Percentiles rank a stretch among this genome's conserved stretches.
phyloP scores from a whole-genome alignment of 2,797 vertebrate genomes.

The Arnoldichthys spilopterus region DNA sequence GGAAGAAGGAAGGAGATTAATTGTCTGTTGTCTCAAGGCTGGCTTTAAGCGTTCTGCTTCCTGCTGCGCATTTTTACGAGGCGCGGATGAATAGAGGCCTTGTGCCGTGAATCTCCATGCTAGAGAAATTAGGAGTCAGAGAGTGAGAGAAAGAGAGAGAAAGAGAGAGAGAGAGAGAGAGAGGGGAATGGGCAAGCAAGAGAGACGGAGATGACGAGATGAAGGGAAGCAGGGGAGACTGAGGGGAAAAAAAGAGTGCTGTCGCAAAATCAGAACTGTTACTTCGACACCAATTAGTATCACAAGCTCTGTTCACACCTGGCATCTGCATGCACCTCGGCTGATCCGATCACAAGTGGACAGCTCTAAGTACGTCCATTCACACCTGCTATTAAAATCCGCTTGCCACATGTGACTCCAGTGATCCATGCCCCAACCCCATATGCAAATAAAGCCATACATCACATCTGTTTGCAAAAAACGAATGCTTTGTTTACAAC shows the following conservation, averaged over 20 bases:
- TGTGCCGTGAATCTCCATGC: conserved; percentile 57
- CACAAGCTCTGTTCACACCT: no score
- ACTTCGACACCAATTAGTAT: no score
- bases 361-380: no score
- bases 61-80: conserved; percentile 64
- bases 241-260: neutral
- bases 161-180: conserved; percentile 15
- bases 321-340: no score
- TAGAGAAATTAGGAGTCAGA: conserved; percentile 61
- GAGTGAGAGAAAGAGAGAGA: conserved; percentile 27
- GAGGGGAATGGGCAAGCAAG: conserved; percentile 13
- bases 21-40: conserved; percentile 64
- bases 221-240: neutral
- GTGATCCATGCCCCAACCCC: no score
- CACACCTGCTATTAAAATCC: no score
- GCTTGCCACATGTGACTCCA: no score
- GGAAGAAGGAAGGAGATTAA: conserved; percentile 44
- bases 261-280: neutral
- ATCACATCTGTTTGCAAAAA: no score
- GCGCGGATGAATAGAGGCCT: conserved; percentile 63
- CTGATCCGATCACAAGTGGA: no score
- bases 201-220: neutral
- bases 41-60: conserved; percentile 60
- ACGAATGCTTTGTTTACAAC: no score
- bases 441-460: no score